Evolutionary conservation across 92 coral and sea anemone species (phyloP).

Genomic region (Zoanthus sociatus): DNA sequence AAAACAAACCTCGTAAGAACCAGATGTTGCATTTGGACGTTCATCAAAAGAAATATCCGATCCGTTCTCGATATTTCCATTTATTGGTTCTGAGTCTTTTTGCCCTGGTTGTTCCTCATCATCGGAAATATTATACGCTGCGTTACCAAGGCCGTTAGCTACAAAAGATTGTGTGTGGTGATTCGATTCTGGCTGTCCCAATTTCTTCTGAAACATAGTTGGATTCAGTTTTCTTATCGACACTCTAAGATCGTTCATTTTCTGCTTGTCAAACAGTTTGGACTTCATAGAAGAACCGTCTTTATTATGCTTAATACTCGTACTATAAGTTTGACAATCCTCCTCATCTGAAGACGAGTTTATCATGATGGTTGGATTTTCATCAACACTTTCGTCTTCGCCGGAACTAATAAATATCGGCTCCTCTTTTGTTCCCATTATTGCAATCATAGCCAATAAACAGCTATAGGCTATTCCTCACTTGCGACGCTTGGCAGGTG

Average conservation of each 20-base stretch:
- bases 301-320: neutral
- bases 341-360: conserved; percentile 1
- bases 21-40: neutral
- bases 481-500: neutral
- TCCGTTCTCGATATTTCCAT: neutral
- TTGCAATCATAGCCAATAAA: neutral
- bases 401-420: neutral
- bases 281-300: neutral
- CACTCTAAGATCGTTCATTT: neutral
- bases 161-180: neutral
- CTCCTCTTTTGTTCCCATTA: conserved; percentile 8
- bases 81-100: neutral
- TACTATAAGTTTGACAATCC: neutral
- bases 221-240: neutral
- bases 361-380: neutral
- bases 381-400: neutral
- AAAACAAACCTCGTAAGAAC: neutral
- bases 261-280: neutral
- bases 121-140: neutral
- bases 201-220: neutral
- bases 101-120: neutral
- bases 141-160: neutral
- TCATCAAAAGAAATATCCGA: neutral
- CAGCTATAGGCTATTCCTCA: neutral
- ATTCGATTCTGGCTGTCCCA: neutral